phyloP scores from a whole-genome alignment of 1,140 invertebrate species.

The Andricus grossulariae region DNA sequence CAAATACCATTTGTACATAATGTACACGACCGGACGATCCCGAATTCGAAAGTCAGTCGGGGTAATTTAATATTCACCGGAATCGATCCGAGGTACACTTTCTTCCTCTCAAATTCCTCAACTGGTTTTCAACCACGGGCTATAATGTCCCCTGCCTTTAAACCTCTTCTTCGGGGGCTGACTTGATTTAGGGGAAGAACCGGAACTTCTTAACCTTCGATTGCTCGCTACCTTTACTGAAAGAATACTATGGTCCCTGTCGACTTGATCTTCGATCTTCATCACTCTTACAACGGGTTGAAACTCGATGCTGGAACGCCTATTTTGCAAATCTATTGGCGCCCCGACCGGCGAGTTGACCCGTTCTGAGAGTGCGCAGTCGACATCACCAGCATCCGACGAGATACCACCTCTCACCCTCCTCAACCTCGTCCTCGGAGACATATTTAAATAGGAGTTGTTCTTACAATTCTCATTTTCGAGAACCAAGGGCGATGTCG shows the following conservation, averaged over 20 bases:
- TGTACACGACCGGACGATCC: slow-evolving; percentile 58
- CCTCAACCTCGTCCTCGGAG: slow-evolving; percentile 43
- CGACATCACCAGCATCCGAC: slow-evolving; percentile 53
- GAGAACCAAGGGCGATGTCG: background rate
- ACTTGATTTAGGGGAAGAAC: slow-evolving; percentile 59
- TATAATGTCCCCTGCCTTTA: slow-evolving; percentile 61
- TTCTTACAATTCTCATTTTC: slow-evolving; percentile 38
- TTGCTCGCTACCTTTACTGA: slow-evolving; percentile 72
- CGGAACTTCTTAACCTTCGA: slow-evolving; percentile 70
- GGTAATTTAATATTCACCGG: slow-evolving; percentile 43
- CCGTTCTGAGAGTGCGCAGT: slow-evolving; percentile 60
- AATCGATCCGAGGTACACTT: slow-evolving; percentile 34
- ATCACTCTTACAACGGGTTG: slow-evolving; percentile 73
- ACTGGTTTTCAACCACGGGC: slow-evolving; percentile 69
- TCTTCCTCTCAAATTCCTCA: slow-evolving; percentile 58
- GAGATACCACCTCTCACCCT: slow-evolving; percentile 46
- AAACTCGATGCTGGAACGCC: slow-evolving; percentile 72
- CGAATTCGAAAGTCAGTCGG: slow-evolving; percentile 49
- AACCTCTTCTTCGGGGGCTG: slow-evolving; percentile 62
- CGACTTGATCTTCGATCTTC: slow-evolving; percentile 73
- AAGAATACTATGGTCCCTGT: slow-evolving; percentile 70
- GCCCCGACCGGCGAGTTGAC: slow-evolving; percentile 57
- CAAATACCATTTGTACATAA: slow-evolving; percentile 70
- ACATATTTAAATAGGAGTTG: slow-evolving; percentile 44
- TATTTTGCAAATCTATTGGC: slow-evolving; percentile 63